Percentiles rank a stretch among this genome's conserved stretches.
These are phyloP conservation scores for Thymelicus acteon DNA, from an alignment of 2,888 invertebrate genomes.

Conservation along the genomic window DNA sequence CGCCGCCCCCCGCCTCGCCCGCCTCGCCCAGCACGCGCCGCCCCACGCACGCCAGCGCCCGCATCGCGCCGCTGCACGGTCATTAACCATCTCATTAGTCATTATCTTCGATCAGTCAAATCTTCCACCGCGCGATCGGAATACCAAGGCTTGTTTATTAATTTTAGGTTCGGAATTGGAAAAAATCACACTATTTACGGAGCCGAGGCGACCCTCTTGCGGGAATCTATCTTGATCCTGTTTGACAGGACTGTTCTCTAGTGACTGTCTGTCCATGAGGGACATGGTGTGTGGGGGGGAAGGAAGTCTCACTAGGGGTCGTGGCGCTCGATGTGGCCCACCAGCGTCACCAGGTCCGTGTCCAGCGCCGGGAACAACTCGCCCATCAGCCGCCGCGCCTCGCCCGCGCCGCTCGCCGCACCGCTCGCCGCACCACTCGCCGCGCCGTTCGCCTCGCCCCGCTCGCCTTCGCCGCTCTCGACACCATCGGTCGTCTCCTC, in stretches of 20 bases:
- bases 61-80: constrained; percentile 94
- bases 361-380: constrained; percentile 96
- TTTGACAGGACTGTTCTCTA: no score
- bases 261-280: no score
- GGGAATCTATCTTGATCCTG: no score
- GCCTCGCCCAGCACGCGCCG: constrained; percentile 97
- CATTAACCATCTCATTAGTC: not conserved
- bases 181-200: no score
- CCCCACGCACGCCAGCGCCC: constrained; percentile 95
- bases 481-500: not conserved
- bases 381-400: constrained; percentile 93
- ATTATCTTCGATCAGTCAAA: no score
- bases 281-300: not conserved
- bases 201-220: no score
- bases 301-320: constrained; percentile 92
- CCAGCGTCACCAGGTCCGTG: constrained; percentile 93
- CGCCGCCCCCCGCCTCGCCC: constrained; percentile 92
- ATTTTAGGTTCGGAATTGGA: no score
- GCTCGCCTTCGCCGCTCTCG: constrained; percentile 53
- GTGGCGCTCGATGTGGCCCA: constrained; percentile 93
- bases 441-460: constrained; percentile 49
- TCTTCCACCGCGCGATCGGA: no score
- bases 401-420: constrained; percentile 58
- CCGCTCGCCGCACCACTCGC: constrained; percentile 42
- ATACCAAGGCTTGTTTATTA: no score